Conservation (phyloP, 1,140 invertebrate genomes). For the Parasteatoda tepidariorum region DNA sequence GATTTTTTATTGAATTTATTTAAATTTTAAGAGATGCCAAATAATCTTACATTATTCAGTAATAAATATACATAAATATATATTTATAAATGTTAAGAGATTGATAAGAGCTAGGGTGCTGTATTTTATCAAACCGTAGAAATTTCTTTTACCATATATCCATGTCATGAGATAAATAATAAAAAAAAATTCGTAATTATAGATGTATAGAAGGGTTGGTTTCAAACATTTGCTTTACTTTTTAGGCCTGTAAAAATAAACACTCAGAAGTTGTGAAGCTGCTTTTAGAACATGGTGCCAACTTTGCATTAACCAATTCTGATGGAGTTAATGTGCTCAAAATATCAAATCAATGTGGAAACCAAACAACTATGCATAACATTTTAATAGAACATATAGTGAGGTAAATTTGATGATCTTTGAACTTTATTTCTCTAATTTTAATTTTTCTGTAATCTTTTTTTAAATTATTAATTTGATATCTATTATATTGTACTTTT, state of each 20-base stretch:
- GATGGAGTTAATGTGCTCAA: slow-evolving; percentile 64
- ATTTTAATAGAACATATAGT: slow-evolving; percentile 65
- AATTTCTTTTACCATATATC: not conserved
- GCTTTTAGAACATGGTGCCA: slow-evolving; percentile 66
- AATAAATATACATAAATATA: no score
- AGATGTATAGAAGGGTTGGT: no score
- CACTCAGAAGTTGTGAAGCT: slow-evolving; percentile 65
- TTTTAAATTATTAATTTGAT: not conserved
- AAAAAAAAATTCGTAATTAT: not conserved
- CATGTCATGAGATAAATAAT: not conserved
- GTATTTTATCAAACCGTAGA: no score
- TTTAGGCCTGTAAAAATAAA: slow-evolving; percentile 65
- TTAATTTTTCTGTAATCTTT: no score
- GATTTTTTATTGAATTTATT: no score
- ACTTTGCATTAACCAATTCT: slow-evolving; percentile 64
- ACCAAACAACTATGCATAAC: slow-evolving; percentile 63
- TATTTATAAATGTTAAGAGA: no score
- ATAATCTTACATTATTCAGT: no score
- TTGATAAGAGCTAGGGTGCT: no score
- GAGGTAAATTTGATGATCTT: slow-evolving; percentile 60
- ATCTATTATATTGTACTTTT: not conserved
- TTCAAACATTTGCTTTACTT: not conserved
- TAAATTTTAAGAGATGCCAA: no score
- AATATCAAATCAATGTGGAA: slow-evolving; percentile 63
- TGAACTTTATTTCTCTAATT: not conserved